Base-by-base conservation (phyloP, 2,888 invertebrate species). In the Orthosia cruda region DNA sequence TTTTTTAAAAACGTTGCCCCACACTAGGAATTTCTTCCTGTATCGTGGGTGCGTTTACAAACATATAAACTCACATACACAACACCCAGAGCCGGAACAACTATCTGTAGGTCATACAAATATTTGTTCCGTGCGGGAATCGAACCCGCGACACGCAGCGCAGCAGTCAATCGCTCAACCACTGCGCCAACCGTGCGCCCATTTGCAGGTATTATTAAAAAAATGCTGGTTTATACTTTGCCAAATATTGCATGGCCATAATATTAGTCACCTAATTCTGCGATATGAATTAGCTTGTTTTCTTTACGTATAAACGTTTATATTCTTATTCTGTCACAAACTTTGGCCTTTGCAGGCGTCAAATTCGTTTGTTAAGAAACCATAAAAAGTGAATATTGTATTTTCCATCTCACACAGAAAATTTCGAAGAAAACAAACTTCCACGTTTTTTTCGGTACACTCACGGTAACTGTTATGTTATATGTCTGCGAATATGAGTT, bases 391-490 rank as follows among this genome's bases (percentile, higher is more conserved):
- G 7, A 49, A 68, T 61, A 84, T 52, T 47, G 54, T 12, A 54
- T 55, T 58, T 65, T 68, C 23, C 59, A 23, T 20, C 52, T 40
- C 49, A 58, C 16, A 63, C 11, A 50, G 18, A 66, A 58, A 58
- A 20, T 69, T 49, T 54, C 26, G 50, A 83, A 71, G 50, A 16
- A 59, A 67, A n/a, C n/a, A n/a, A 68, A 40, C 49, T 66, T 73
- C 4, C n/a, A n/a, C n/a, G n/a, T n/a, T n/a, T 63, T 20, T 54
- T 52, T n/a, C 50, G n/a, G 7, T 47, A 57, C 50, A 55, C 18
- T 54, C 23, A 49, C 52, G 18, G 47, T 45, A 65, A 72, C 49
- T 58, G 57, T 23, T 52, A 40, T 55, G 54, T 23, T 50, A 45
- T 62, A 57, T 57, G 20, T 72, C 18, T 26, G 50, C 12, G 23